These are phyloP conservation scores for Podiceps cristatus DNA, from an alignment of 2,113 vertebrate species.

Conservation along the genomic window DNA sequence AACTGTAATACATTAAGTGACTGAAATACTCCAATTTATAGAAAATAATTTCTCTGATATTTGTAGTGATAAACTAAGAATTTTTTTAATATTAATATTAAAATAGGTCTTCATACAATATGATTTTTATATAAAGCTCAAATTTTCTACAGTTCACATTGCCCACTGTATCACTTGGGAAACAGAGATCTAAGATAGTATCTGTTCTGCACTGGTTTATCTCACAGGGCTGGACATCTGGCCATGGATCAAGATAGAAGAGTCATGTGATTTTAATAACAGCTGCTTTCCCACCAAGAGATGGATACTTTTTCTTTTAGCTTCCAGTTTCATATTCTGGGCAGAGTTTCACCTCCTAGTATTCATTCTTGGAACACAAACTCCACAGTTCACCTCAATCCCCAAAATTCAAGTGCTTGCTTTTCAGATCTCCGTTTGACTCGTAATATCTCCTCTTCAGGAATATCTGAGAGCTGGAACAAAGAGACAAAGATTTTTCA, in stretches of 20 bases:
- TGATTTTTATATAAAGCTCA: neutral
- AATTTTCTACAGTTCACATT: neutral
- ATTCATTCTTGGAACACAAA: neutral
- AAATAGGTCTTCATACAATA: neutral
- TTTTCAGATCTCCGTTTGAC: neutral
- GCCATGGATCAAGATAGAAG: neutral
- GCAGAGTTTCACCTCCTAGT: neutral
- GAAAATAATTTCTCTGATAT: neutral
- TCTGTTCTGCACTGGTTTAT: neutral
- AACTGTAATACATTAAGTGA: neutral
- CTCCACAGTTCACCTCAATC: neutral
- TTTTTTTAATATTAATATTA: neutral
- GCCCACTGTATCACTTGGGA: neutral
- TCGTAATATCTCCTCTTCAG: neutral
- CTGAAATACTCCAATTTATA: neutral
- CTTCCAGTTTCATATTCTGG: neutral
- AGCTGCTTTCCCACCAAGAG: neutral
- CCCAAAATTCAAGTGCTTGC: neutral
- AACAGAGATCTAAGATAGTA: neutral
- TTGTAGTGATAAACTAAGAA: neutral
- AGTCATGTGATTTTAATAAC: neutral
- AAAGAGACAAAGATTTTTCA: neutral
- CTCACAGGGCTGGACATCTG: neutral
- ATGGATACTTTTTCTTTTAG: neutral
- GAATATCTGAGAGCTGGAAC: neutral